phyloP scores from a whole-genome alignment of 2,888 invertebrate genomes.

The Drosophila robusta region DNA sequence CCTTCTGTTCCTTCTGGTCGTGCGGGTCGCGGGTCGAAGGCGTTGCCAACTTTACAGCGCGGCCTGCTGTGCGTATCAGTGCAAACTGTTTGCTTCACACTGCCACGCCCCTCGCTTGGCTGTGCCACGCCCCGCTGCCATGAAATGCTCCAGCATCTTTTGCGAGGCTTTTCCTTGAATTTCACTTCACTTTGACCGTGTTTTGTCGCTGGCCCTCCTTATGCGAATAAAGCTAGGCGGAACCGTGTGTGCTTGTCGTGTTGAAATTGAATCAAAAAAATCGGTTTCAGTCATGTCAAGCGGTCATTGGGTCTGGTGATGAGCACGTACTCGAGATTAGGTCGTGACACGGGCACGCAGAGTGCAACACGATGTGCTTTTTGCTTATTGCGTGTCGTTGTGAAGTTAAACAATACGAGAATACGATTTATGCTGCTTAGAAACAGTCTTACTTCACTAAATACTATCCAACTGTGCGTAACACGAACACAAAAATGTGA shows the following conservation, averaged over 20 bases:
- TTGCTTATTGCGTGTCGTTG: no score
- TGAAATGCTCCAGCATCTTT: slow-evolving; percentile 33
- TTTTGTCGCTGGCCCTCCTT: slow-evolving; percentile 13
- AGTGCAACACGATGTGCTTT: background rate
- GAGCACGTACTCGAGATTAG: background rate
- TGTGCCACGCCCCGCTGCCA: slow-evolving; percentile 15
- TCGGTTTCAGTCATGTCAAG: slow-evolving; percentile 41
- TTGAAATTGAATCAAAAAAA: slow-evolving; percentile 67
- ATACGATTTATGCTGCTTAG: no score
- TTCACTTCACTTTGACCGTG: slow-evolving; percentile 19
- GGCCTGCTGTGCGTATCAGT: slow-evolving; percentile 57
- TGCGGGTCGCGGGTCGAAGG: slow-evolving; percentile 30
- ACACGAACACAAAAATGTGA: no score
- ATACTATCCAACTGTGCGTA: background rate
- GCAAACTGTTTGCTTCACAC: slow-evolving; percentile 24
- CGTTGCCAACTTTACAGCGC: slow-evolving; percentile 38
- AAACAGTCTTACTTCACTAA: background rate
- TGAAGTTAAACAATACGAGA: no score
- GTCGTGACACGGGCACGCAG: background rate
- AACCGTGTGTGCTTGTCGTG: slow-evolving; percentile 59
- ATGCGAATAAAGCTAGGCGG: slow-evolving; percentile 25
- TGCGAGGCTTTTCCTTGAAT: slow-evolving; percentile 28
- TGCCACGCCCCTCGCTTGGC: slow-evolving; percentile 6
- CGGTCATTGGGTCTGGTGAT: slow-evolving; percentile 13
- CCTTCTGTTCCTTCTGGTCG: background rate